Conservation (phyloP, 53 echinoderm and acorn worm genomes). For the Hippasteria phrygiana region DNA sequence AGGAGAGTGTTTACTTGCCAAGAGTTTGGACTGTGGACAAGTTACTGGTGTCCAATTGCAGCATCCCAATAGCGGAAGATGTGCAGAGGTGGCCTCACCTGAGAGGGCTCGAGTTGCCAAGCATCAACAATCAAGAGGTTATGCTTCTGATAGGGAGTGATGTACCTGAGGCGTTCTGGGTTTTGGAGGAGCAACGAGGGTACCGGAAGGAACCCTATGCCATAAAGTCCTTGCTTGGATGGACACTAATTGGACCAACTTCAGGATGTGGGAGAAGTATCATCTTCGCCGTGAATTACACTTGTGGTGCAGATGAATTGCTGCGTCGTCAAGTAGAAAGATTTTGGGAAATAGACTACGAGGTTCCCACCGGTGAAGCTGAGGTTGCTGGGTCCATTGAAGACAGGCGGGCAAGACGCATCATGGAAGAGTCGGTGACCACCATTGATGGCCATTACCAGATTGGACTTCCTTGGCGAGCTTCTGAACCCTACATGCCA, state of each 20-base stretch:
- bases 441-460: slow-evolving; percentile 47
- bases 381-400: slow-evolving; percentile 64
- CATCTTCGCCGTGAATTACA: background rate
- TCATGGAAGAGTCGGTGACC: slow-evolving; percentile 53
- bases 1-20: slow-evolving; percentile 35
- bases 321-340: slow-evolving; percentile 55
- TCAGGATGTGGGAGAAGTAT: background rate
- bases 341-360: slow-evolving; percentile 67
- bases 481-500: slow-evolving; percentile 10
- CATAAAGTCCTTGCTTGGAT: slow-evolving; percentile 48
- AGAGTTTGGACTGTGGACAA: slow-evolving; percentile 62
- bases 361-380: slow-evolving; percentile 5
- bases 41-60: slow-evolving; percentile 51
- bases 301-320: background rate
- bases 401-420: slow-evolving; percentile 46
- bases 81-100: slow-evolving; percentile 55
- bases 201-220: slow-evolving; percentile 72
- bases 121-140: background rate
- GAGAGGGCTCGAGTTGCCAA: slow-evolving; percentile 39
- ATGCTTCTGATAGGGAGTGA: slow-evolving; percentile 16
- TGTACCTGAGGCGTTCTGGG: slow-evolving; percentile 67
- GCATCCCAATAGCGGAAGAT: slow-evolving; percentile 49
- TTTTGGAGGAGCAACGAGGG: slow-evolving; percentile 59
- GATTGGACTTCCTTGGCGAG: slow-evolving; percentile 51
- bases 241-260: slow-evolving; percentile 32